Conservation (phyloP, 2,888 invertebrate genomes). For the Perdita meconis region DNA sequence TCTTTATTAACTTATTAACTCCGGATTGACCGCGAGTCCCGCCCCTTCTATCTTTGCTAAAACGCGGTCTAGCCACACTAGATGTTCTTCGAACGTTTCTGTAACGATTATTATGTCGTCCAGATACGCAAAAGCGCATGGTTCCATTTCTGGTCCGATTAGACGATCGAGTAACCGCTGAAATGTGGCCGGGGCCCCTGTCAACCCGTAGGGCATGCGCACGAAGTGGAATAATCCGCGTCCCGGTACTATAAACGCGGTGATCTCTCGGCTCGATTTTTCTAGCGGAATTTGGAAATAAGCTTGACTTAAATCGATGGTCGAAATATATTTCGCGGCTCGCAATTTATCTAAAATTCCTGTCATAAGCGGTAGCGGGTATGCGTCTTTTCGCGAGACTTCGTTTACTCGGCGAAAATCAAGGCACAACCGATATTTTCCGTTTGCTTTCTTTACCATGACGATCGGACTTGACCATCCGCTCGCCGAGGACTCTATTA, state of each 20-base stretch:
- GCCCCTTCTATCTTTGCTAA: background rate
- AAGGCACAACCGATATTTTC: background rate
- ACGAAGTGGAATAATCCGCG: slow-evolving; percentile 2
- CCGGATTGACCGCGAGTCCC: background rate
- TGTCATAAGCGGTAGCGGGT: background rate
- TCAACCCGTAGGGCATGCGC: background rate
- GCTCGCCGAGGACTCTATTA: background rate
- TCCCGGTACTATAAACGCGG: slow-evolving; percentile 5
- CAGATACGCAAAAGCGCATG: background rate
- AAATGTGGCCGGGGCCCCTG: slow-evolving; percentile 3
- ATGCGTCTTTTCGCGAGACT: slow-evolving; percentile 4
- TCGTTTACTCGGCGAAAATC: slow-evolving; percentile 7
- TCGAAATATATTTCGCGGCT: background rate
- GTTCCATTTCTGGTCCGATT: slow-evolving; percentile 6
- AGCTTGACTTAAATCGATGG: slow-evolving; percentile 6
- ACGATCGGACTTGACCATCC: slow-evolving; percentile 1
- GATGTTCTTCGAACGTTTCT: background rate
- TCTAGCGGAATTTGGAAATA: slow-evolving; percentile 12
- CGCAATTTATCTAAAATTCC: background rate
- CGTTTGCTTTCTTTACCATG: background rate
- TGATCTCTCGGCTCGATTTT: background rate
- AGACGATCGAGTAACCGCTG: background rate
- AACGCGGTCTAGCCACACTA: background rate
- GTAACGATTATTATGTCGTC: background rate
- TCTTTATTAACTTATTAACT: background rate